Base-by-base conservation (phyloP, 92 coral and sea anemone genomes). In the Galaxea fascicularis region DNA sequence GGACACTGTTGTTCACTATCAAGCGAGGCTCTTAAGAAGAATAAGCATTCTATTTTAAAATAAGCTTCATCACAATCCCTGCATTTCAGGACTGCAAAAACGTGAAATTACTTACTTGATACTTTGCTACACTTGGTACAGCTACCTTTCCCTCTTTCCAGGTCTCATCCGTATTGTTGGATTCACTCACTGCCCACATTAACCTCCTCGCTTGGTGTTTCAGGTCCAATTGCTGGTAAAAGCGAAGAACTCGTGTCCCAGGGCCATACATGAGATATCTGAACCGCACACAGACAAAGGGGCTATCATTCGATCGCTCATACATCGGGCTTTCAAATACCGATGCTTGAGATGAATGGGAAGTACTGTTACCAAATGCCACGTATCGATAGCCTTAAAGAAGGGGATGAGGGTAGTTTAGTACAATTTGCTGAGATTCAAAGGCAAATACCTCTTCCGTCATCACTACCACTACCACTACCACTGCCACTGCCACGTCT, bases 101-200 rank as follows among this genome's bases (percentile, higher is more conserved):
- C 30, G 28, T 1, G 15, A 10, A 24, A 30, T 30, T 41, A 29
- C 59, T 74, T 84, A 94, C 98, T 86, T 78, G 79, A 45, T 86
- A 77, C 22, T 87, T 83, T 56, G 87, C 65, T 18, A 86, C 86
- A 59, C 95, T 87, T n/a, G 98, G 57, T 45, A 94, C 14, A 3
- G 88, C 64, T 17, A 89, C 90, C 62, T 82, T 71, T 58, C 86
- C 91, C 22, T 86, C 74, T 54, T 63, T 92, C 98, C 98, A 94
- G 4, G 64, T 62, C 13, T 53, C 65, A 39, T 88, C 90, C 2
- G 87, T 77, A 21, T 73, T 83, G 52, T 81, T 69, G 7, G 71
- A 70, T 45, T 86, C 93, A 45, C 45, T 91, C 8, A 84, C 87
- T 18, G 75, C 85, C 98, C 98, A 94, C 29, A 92, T 82, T 0